Evolutionary conservation across 1,140 invertebrate genomes (phyloP).

Genomic region (Bathynomus jamesi): DNA sequence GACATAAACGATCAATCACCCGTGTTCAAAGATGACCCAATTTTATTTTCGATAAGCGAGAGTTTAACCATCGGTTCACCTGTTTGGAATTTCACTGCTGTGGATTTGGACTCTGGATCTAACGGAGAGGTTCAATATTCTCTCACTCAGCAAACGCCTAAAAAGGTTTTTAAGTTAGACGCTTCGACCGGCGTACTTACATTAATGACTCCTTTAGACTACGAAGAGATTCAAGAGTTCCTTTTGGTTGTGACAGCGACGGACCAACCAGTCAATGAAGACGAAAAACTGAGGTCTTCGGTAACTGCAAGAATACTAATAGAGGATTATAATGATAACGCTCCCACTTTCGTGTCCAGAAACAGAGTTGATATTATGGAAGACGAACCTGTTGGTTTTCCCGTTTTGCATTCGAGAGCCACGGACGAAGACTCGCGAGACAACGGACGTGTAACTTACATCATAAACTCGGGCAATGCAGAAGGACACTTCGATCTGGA

Average conservation of each 20-base stretch:
- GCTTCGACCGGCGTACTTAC: conserved; percentile 69
- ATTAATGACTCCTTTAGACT: conserved; percentile 64
- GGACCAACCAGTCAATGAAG: conserved; percentile 63
- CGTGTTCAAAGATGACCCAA: conserved; percentile 69
- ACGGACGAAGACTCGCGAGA: conserved; percentile 74
- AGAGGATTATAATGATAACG: conserved; percentile 79
- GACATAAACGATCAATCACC: conserved; percentile 93
- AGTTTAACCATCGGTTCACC: conserved; percentile 60
- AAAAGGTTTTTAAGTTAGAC: conserved; percentile 63
- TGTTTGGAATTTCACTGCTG: conserved; percentile 78
- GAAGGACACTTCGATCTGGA: conserved; percentile 69
- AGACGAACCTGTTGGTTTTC: conserved; percentile 53
- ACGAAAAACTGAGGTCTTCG: conserved; percentile 60
- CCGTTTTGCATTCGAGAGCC: conserved; percentile 69
- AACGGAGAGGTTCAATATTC: conserved; percentile 78
- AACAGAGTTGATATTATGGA: conserved; percentile 45
- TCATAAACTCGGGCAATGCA: conserved; percentile 72
- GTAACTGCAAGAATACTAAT: conserved; percentile 74
- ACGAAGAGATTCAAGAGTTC: conserved; percentile 67
- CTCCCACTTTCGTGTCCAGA: conserved; percentile 67
- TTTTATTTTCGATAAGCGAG: conserved; percentile 69
- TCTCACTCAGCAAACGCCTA: conserved; percentile 60
- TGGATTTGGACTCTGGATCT: conserved; percentile 68
- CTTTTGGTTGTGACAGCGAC: conserved; percentile 71
- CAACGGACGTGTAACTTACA: conserved; percentile 77